phyloP scores from a whole-genome alignment of 2,888 invertebrate genomes.

The Entomobrya multifasciata region DNA sequence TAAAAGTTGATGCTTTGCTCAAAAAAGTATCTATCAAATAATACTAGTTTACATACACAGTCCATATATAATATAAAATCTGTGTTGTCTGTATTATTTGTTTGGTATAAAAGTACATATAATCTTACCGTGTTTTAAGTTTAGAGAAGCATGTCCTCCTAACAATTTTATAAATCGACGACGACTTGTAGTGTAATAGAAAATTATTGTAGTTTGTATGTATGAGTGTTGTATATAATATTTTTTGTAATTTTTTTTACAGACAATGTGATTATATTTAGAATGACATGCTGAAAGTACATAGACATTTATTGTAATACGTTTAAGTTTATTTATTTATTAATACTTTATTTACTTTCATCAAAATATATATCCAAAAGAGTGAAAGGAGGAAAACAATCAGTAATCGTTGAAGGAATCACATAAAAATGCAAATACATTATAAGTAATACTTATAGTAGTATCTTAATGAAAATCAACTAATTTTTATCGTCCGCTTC shows the following conservation, averaged over 20 bases:
- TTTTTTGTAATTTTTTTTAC: slow-evolving; percentile 71
- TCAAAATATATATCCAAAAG: neutral
- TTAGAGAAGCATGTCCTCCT: slow-evolving; percentile 25
- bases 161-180: slow-evolving; percentile 11
- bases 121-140: slow-evolving; percentile 62
- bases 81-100: slow-evolving; percentile 40
- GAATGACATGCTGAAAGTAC: slow-evolving; percentile 39
- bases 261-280: slow-evolving; percentile 64
- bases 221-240: slow-evolving; percentile 58
- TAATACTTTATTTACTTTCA: slow-evolving; percentile 48
- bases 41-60: neutral
- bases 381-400: slow-evolving; percentile 4
- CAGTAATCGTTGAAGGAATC: slow-evolving; percentile 29
- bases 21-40: slow-evolving; percentile 67
- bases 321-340: slow-evolving; percentile 47
- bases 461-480: slow-evolving; percentile 48
- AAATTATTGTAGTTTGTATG: neutral
- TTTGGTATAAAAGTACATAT: slow-evolving; percentile 60
- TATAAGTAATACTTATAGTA: neutral
- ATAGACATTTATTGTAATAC: slow-evolving; percentile 15
- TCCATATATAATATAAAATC: neutral
- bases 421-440: slow-evolving; percentile 61
- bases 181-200: no score
- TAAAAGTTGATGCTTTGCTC: slow-evolving; percentile 69
- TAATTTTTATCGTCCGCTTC: slow-evolving; percentile 55